A percentile compares a stretch with the other conserved stretches of the same genome.
phyloP scores from a whole-genome alignment of 2,113 vertebrate genomes.

The Numida meleagris region DNA sequence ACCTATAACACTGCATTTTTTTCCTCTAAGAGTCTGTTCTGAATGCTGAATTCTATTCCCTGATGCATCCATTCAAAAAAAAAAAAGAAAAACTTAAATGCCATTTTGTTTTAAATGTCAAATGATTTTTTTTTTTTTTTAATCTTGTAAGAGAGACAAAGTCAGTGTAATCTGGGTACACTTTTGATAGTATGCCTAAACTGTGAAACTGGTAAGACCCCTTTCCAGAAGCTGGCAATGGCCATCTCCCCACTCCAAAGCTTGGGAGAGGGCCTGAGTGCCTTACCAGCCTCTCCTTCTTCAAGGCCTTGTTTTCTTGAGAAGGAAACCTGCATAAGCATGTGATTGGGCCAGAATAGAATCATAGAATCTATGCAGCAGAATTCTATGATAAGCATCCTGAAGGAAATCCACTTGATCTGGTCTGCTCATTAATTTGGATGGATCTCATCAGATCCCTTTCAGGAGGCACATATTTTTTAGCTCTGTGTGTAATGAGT shows the following conservation, averaged over 20 bases:
- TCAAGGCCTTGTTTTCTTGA: neutral
- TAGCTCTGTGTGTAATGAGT: neutral
- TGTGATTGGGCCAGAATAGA: no score
- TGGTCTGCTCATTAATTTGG: neutral
- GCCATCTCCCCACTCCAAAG: neutral
- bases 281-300: neutral
- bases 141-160: neutral
- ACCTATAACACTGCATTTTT: neutral
- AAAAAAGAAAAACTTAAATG: no score
- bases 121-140: neutral
- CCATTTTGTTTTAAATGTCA: no score
- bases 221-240: neutral
- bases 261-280: neutral
- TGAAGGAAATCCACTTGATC: neutral
- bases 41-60: neutral
- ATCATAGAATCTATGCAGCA: no score
- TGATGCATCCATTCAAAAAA: neutral
- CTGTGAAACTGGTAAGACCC: neutral
- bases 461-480: accelerated
- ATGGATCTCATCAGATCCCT: neutral
- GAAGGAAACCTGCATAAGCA: neutral
- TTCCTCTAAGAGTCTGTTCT: neutral
- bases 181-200: neutral
- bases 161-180: neutral
- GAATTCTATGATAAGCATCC: neutral